Evolutionary conservation across 2,113 vertebrate genomes (phyloP), one percentile per base, ranked within the genome.

Genomic region (Channa argus): DNA sequence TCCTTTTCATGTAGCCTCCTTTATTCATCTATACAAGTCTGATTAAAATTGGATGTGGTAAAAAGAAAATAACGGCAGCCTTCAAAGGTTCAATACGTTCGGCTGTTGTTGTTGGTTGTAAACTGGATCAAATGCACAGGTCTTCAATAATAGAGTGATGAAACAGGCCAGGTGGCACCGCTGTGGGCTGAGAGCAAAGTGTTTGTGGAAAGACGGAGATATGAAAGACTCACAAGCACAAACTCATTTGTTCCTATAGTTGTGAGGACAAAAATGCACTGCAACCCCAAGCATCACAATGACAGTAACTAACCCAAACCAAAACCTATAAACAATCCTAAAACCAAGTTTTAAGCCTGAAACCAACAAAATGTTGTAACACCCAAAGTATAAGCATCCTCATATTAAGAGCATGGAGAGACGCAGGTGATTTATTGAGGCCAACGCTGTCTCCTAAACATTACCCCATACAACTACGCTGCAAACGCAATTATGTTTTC

Each of bases 71-170:
- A 51, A 71, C 14, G n/a, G 45, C 52, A 14, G 12, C 49, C 73
- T 76, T 87, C 77, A 84, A 78, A 88, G 85, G 52, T 44, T 52
- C 46, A 63, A 37, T 69, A 36, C 59, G 79, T 54, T 60, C 38
- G 15, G 52, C 47, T 15, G 66, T 41, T 75, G 65, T 67, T 56
- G 68, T 43, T 10, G 14, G 36, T 71, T 63, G 47, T 77, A 69
- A 82, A 86, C 45, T 8, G 71, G 68, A 85, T 86, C 77, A 85
- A 88, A 87, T 82, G 55, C 88, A 72, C 66, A 15, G 69, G 33
- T 46, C 58, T 63, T 77, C 55, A 85, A 58, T 63, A 3, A 66
- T 10, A 15, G 63, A 33, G 44, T 9, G 64, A 81, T 73, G 80
- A 84, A 83, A 70, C 63, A 9, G 76, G 62, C 73, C 76, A 72